phyloP scores from a whole-genome alignment of 2,888 invertebrate species.

The Magallana nippona region DNA sequence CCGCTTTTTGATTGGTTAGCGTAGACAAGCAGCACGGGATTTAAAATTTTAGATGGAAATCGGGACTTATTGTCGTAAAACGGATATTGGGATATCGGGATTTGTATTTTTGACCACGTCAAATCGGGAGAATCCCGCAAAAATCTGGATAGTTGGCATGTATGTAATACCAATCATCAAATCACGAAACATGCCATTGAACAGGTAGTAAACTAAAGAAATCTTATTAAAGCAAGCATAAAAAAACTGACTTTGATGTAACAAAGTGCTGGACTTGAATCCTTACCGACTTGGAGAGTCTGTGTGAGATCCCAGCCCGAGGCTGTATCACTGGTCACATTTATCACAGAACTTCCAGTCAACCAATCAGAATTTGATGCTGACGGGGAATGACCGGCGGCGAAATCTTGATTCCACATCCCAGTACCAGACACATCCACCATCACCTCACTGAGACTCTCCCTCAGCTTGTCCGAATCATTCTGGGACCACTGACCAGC shows the following conservation, averaged over 20 bases:
- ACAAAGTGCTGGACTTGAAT: neutral
- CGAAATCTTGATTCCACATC: slow-evolving; percentile 30
- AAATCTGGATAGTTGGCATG: too few relatives aligned
- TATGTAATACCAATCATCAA: too few relatives aligned
- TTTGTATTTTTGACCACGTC: too few relatives aligned
- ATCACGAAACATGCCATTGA: neutral
- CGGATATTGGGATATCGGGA: too few relatives aligned
- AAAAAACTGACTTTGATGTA: too few relatives aligned
- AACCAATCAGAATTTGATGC: slow-evolving; percentile 18
- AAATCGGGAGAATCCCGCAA: too few relatives aligned
- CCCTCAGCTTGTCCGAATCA: slow-evolving; percentile 33
- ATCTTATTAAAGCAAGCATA: too few relatives aligned
- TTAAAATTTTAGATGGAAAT: too few relatives aligned
- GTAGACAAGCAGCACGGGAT: too few relatives aligned
- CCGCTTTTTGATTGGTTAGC: too few relatives aligned
- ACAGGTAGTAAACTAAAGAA: too few relatives aligned
- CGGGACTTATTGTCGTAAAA: too few relatives aligned
- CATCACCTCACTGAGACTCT: slow-evolving; percentile 36
- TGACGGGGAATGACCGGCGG: slow-evolving; percentile 31
- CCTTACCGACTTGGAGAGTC: slow-evolving; percentile 7
- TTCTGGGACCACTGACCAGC: slow-evolving; percentile 6
- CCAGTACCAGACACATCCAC: slow-evolving; percentile 27
- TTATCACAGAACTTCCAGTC: neutral
- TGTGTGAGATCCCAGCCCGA: slow-evolving; percentile 28
- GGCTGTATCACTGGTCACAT: neutral